Conservation (phyloP, 2,797 vertebrate species). For the Enteromius afrohamiltoni region DNA sequence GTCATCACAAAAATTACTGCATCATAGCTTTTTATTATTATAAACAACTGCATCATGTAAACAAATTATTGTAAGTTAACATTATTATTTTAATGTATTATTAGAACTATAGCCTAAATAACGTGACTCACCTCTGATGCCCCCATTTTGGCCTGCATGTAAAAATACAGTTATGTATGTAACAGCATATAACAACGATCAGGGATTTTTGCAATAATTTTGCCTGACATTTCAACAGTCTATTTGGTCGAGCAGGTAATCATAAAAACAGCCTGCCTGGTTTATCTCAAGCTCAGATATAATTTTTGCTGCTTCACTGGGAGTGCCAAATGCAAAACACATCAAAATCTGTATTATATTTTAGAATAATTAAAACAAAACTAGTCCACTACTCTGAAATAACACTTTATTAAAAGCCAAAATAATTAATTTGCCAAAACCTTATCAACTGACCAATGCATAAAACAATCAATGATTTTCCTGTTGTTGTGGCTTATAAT, state of each 20-base stretch:
- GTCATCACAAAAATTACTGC: background rate
- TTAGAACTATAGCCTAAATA: no score
- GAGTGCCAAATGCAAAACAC: no score
- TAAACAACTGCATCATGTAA: background rate
- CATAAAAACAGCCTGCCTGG: background rate
- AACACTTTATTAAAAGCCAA: background rate
- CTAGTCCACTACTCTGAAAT: background rate
- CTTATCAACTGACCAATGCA: background rate
- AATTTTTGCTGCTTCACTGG: no score
- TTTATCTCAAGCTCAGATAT: background rate
- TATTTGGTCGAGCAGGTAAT: background rate
- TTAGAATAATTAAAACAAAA: background rate
- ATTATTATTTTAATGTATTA: no score
- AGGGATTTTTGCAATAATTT: background rate
- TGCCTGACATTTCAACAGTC: no score
- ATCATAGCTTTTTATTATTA: background rate
- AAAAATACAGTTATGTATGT: no score
- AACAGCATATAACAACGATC: background rate
- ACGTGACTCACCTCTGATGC: no score
- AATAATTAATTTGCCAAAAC: background rate
- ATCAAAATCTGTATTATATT: no score
- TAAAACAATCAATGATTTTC: background rate
- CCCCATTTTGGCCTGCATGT: no score
- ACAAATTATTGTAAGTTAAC: no score
- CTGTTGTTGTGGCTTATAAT: background rate